Conservation (phyloP, 92 coral and sea anemone species). For the Palythoa grandis region DNA sequence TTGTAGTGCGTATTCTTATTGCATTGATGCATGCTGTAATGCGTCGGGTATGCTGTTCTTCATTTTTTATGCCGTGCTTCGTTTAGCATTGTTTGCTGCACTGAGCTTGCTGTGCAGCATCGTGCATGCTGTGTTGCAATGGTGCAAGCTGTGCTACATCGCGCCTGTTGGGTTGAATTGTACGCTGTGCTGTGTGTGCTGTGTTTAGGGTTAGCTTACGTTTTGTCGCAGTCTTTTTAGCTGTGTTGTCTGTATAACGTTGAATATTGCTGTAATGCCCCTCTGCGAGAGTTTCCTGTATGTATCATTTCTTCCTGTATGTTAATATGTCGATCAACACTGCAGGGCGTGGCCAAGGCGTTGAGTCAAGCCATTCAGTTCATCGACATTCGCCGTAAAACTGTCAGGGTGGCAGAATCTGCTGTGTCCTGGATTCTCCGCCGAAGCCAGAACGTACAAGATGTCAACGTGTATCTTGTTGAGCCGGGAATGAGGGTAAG, state of each 20-base stretch:
- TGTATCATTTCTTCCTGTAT: background rate
- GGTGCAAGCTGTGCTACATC: too few species aligned
- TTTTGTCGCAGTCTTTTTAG: too few species aligned
- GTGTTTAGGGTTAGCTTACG: too few species aligned
- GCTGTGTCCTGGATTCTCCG: constrained; percentile 96
- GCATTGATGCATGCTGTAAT: background rate
- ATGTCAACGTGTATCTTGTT: constrained; percentile 88
- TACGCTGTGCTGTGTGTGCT: too few species aligned
- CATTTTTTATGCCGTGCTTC: background rate
- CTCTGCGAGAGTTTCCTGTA: background rate
- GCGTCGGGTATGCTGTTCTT: background rate
- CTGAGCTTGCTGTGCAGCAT: background rate
- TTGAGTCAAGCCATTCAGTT: constrained; percentile 95
- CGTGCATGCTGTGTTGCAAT: background rate
- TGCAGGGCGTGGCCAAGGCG: constrained; percentile 86
- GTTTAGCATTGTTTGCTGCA: background rate
- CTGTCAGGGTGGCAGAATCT: constrained; percentile 95
- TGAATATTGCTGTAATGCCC: background rate
- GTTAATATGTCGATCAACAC: too few species aligned
- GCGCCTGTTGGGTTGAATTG: too few species aligned
- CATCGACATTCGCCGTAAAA: constrained; percentile 87
- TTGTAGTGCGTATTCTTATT: too few species aligned
- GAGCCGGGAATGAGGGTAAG: constrained; percentile 91
- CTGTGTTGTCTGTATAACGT: background rate
- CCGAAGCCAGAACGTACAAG: constrained; percentile 81